phyloP scores from a whole-genome alignment of 2,888 invertebrate species.

The Pandemis cinnamomeana region DNA sequence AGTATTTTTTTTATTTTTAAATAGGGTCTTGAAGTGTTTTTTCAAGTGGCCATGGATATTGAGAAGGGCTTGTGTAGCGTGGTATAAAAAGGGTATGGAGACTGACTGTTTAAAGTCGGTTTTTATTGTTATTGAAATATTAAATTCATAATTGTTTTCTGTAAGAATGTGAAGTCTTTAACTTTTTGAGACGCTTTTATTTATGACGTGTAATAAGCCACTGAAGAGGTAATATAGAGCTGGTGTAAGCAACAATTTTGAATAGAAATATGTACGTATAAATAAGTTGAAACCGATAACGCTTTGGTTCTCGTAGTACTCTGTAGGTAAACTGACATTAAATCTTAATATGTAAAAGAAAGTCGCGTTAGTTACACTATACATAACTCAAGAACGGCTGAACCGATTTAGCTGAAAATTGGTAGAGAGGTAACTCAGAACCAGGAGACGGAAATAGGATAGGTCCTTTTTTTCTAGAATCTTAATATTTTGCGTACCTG shows the following conservation, averaged over 20 bases:
- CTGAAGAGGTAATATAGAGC: conserved; percentile 1
- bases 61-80: conserved; percentile 65
- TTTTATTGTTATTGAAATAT: conserved; percentile 24
- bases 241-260: not conserved
- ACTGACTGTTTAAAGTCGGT: conserved; percentile 47
- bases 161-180: conserved; percentile 17
- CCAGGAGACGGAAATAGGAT: no score
- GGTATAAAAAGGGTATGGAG: conserved; percentile 56
- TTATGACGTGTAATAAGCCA: conserved; percentile 5
- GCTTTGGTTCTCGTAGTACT: no score
- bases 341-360: no score
- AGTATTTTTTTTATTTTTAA: conserved; percentile 62
- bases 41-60: conserved; percentile 72
- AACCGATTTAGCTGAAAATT: no score
- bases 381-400: no score
- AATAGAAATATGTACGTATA: no score
- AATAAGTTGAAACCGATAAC: no score
- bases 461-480: no score
- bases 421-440: no score
- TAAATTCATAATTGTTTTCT: conserved; percentile 40
- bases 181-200: conserved; percentile 25
- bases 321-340: no score
- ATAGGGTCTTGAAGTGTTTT: conserved; percentile 67
- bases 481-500: no score
- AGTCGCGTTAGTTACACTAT: no score